Evolutionary conservation across 2,797 vertebrate species (phyloP).

Genomic region (Cossypha heuglini): DNA sequence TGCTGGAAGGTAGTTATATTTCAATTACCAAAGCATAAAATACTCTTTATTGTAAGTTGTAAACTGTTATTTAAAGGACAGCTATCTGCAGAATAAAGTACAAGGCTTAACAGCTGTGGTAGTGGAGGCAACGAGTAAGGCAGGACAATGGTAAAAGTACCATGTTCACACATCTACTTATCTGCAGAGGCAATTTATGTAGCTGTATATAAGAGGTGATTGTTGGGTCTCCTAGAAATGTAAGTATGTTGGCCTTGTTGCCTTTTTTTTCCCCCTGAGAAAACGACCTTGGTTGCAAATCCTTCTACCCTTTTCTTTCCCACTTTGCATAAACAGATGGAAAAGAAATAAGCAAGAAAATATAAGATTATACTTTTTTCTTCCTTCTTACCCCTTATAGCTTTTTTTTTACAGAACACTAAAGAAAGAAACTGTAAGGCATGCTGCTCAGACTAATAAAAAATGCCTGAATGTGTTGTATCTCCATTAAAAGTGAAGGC

Average conservation of each 20-base stretch:
- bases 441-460: neutral
- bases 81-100: neutral
- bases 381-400: neutral
- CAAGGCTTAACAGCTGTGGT: neutral
- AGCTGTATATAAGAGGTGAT: neutral
- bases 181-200: neutral
- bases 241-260: neutral
- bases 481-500: neutral
- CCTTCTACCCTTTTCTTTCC: neutral
- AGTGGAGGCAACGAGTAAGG: neutral
- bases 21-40: neutral
- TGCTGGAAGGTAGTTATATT: neutral
- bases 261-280: neutral
- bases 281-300: neutral
- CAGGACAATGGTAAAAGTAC: neutral
- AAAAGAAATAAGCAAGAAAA: neutral
- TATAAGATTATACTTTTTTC: neutral
- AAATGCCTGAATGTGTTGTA: neutral
- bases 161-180: neutral
- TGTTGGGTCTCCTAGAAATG: neutral
- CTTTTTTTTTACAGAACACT: neutral
- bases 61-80: neutral
- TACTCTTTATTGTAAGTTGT: neutral
- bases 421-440: neutral
- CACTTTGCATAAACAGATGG: neutral